Conservation (phyloP, 2,797 vertebrate species). For the Clamator glandarius region DNA sequence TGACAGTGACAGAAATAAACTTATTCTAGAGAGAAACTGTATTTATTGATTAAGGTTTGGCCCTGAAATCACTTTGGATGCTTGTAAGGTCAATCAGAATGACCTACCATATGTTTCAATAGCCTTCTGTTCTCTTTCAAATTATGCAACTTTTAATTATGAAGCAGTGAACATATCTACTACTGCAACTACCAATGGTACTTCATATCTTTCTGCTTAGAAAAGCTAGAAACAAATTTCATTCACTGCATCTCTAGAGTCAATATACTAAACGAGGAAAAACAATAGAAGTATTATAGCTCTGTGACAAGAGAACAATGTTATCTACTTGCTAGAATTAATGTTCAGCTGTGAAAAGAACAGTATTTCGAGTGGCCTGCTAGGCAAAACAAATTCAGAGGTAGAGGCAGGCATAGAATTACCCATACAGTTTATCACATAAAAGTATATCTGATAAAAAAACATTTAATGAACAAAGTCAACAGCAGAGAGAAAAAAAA, state of each 20-base stretch:
- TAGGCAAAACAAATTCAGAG: not conserved
- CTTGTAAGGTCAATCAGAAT: slow-evolving; percentile 51
- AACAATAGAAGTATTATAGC: not conserved
- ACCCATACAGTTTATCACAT: not conserved
- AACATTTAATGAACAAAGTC: not conserved
- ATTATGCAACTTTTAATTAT: slow-evolving; percentile 20
- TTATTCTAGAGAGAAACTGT: slow-evolving; percentile 45
- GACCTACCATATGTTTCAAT: slow-evolving; percentile 27
- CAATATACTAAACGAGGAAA: not conserved
- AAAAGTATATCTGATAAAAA: not conserved
- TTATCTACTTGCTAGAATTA: slow-evolving; percentile 2
- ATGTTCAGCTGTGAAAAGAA: not conserved
- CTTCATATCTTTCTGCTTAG: not conserved
- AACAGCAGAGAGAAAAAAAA: not conserved
- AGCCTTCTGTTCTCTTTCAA: slow-evolving; percentile 17
- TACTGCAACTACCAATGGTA: not conserved
- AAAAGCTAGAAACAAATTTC: slow-evolving; percentile 14
- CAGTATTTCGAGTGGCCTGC: not conserved
- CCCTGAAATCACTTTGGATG: slow-evolving; percentile 26
- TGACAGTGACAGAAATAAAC: slow-evolving; percentile 49
- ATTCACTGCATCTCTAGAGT: not conserved
- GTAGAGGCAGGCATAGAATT: not conserved
- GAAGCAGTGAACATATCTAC: not conserved
- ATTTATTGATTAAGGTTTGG: slow-evolving; percentile 44
- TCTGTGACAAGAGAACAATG: not conserved